phyloP scores from a whole-genome alignment of 1,140 invertebrate genomes.

The Archivesica marissinica region DNA sequence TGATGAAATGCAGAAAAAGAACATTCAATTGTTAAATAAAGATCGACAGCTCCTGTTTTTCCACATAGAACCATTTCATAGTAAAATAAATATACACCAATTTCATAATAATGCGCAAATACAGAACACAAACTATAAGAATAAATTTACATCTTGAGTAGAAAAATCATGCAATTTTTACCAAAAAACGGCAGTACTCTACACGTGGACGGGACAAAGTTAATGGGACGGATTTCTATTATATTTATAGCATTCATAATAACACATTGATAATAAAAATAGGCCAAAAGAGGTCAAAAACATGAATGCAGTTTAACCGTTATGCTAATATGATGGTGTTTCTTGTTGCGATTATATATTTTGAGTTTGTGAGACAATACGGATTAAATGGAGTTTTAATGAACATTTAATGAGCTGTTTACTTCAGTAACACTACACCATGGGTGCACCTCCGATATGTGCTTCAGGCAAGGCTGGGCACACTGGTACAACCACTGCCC shows the following conservation, averaged over 20 bases:
- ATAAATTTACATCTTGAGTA: constrained; percentile 15
- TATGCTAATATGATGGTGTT: background rate
- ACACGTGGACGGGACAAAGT: background rate
- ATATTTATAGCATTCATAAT: constrained; percentile 1
- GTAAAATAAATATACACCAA: constrained; percentile 22
- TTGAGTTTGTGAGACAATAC: background rate
- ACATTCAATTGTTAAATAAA: too few relatives aligned
- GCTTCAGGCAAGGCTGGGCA: too few relatives aligned
- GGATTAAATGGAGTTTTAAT: too few relatives aligned
- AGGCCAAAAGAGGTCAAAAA: constrained; percentile 1
- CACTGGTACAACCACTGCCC: too few relatives aligned
- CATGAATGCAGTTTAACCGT: background rate
- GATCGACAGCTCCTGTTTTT: too few relatives aligned
- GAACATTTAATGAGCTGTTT: too few relatives aligned
- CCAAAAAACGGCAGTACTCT: constrained; percentile 3
- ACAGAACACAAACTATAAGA: background rate
- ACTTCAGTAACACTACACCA: too few relatives aligned
- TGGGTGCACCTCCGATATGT: too few relatives aligned
- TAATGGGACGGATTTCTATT: background rate
- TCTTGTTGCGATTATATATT: background rate
- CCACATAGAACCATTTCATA: too few relatives aligned
- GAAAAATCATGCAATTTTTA: background rate
- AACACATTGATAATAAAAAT: background rate
- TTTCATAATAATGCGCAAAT: background rate
- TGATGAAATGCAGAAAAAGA: too few relatives aligned